These are phyloP conservation scores for Anas bernieri DNA, from an alignment of 2,797 vertebrate genomes.

Conservation along the genomic window DNA sequence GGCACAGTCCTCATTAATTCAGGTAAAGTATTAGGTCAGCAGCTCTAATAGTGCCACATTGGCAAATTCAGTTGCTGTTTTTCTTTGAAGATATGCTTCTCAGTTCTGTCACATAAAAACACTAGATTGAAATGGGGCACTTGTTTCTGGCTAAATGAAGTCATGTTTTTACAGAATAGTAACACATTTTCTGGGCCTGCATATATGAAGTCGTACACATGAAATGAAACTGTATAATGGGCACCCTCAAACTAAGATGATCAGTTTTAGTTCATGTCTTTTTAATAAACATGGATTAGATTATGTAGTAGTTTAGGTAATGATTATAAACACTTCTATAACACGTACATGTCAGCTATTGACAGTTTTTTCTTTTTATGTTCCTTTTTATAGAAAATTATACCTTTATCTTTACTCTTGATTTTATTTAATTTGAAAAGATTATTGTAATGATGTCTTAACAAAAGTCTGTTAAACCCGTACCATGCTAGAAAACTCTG, in stretches of 20 bases:
- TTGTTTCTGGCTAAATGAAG: background rate
- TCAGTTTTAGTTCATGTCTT: background rate
- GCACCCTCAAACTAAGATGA: background rate
- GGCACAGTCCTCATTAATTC: conserved; percentile 19
- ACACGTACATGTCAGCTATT: background rate
- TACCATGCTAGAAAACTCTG: background rate
- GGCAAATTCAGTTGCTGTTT: conserved; percentile 22
- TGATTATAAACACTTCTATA: background rate
- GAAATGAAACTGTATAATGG: background rate
- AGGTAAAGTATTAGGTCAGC: background rate
- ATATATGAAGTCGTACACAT: background rate
- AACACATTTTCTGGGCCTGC: background rate
- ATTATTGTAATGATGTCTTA: background rate
- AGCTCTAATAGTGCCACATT: background rate
- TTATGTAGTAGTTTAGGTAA: background rate
- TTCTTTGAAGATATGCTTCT: conserved; percentile 2
- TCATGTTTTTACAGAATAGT: background rate
- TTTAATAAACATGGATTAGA: background rate
- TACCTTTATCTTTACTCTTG: background rate
- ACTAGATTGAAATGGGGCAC: background rate
- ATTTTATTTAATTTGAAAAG: background rate
- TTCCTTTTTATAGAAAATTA: background rate
- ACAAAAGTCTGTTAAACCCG: background rate
- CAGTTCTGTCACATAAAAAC: background rate
- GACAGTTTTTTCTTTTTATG: background rate